phyloP scores from a whole-genome alignment of 2,113 vertebrate species.

The Tenebrosternarchus preto region DNA sequence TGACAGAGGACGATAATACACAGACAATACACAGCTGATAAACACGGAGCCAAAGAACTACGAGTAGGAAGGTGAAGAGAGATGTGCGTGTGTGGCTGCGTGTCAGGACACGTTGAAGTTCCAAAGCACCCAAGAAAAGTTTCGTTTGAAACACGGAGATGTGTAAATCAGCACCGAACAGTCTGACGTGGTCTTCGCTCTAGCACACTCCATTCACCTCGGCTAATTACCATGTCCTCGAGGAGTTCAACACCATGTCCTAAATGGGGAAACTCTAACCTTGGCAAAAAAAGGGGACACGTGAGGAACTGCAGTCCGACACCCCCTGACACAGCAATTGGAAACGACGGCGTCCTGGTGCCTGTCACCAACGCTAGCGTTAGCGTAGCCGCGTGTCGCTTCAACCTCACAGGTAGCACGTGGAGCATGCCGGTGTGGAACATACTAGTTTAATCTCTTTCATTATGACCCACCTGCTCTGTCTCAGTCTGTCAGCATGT shows the following conservation, averaged over 20 bases:
- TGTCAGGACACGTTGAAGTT: background rate
- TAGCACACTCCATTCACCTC: too few relatives aligned
- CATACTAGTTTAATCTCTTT: constrained; percentile 65
- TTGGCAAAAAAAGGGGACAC: too few relatives aligned
- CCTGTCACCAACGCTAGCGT: background rate
- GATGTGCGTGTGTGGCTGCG: background rate
- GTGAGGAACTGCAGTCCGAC: too few relatives aligned
- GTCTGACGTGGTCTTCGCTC: too few relatives aligned
- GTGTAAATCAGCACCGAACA: too few relatives aligned
- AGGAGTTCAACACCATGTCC: too few relatives aligned
- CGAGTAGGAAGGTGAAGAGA: background rate
- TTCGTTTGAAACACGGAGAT: too few relatives aligned
- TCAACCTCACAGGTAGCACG: background rate
- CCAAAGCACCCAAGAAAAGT: background rate
- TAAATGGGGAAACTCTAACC: too few relatives aligned
- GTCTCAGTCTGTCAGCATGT: constrained; percentile 53
- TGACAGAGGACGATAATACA: constrained; percentile 31
- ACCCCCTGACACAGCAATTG: background rate
- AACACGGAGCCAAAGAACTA: constrained; percentile 21
- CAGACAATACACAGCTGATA: constrained; percentile 20
- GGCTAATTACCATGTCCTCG: too few relatives aligned
- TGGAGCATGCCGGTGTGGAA: constrained; percentile 32
- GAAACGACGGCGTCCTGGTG: background rate
- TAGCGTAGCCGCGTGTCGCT: background rate
- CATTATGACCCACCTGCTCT: constrained; percentile 70